Base-by-base conservation (phyloP, 2,113 vertebrate species). In the Onychorhynchus coronatus region DNA sequence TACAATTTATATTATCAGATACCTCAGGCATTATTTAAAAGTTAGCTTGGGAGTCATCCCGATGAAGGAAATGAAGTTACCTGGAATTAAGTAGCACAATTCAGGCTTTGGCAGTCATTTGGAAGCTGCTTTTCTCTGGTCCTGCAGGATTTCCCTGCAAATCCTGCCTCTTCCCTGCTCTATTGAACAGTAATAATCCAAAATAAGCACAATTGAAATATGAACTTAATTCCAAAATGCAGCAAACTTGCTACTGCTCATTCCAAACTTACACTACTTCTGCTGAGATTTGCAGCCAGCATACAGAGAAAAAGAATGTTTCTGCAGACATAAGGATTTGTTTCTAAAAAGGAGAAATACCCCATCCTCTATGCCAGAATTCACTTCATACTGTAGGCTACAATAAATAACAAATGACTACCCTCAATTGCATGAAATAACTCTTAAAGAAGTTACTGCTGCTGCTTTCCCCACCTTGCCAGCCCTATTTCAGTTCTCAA, bases 121-220 rank as follows among this genome's bases (percentile, higher is more conserved):
- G 71, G 78, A 82, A 31, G 49, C n/a, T 90, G 65, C 24, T 70
- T 70, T 65, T 49, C 55, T 39, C 21, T 31, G 46, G 25, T 85
- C 49, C 78, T 93, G 68, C n/a, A 83, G 73, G 52, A 65, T 61
- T 49, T 76, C 77, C 37, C 77, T 61, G 44, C 22, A 85, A 91
- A 75, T 46, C 37, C 44, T 67, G 19, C 44, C n/a, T 62, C 15
- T 30, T 13, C 19, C 11, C 14, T 31, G 9, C 35, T 75, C 44
- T 41, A 4, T 4, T 14, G 33, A 78, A 61, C 52, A 46, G 17
- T 23, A 90, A 79, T 37, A 65, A 79, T 44, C n/a, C 58, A 67
- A 68, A 85, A 83, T 28, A 80, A 89, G n/a, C 46, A 41, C 41
- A 76, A 79, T 0, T 24, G 44, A 76, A 61, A 52, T 73, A 35